These are phyloP conservation scores for Anguilla anguilla DNA, from an alignment of 2,797 vertebrate species.

Conservation along the genomic window DNA sequence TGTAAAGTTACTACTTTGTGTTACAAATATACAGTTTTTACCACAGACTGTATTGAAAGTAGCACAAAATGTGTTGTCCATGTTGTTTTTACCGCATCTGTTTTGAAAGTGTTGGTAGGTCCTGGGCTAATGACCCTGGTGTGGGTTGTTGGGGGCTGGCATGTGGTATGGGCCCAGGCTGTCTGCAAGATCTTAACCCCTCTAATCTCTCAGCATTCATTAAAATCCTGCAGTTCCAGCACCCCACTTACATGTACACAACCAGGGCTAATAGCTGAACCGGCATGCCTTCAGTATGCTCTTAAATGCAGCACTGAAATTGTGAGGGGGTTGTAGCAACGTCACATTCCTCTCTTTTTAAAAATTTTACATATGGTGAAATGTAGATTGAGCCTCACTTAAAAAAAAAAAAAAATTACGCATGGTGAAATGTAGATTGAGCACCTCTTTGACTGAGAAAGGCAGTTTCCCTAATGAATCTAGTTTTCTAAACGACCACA, in stretches of 20 bases:
- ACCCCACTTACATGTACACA: background rate
- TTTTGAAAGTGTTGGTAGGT: background rate
- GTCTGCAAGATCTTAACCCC: background rate
- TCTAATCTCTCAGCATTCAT: conserved; percentile 5
- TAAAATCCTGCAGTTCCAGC: background rate
- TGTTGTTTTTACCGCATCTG: background rate
- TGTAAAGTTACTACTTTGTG: background rate
- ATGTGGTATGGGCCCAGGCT: background rate
- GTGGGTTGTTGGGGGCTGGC: background rate
- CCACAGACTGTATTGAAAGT: too few species aligned
- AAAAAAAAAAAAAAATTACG: too few species aligned
- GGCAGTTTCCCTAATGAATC: background rate
- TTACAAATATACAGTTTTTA: background rate
- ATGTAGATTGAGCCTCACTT: background rate
- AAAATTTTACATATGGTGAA: background rate
- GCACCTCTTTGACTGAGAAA: background rate
- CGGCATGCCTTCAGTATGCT: background rate
- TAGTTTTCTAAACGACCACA: background rate
- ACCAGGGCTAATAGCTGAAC: background rate
- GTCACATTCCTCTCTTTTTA: background rate
- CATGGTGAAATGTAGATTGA: background rate
- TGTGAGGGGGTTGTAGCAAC: background rate
- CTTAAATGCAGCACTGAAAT: background rate
- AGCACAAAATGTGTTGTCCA: too few species aligned
- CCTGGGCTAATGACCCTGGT: background rate